phyloP scores from a whole-genome alignment of 92 coral and sea anemone species.

The Parazoanthus swiftii region DNA sequence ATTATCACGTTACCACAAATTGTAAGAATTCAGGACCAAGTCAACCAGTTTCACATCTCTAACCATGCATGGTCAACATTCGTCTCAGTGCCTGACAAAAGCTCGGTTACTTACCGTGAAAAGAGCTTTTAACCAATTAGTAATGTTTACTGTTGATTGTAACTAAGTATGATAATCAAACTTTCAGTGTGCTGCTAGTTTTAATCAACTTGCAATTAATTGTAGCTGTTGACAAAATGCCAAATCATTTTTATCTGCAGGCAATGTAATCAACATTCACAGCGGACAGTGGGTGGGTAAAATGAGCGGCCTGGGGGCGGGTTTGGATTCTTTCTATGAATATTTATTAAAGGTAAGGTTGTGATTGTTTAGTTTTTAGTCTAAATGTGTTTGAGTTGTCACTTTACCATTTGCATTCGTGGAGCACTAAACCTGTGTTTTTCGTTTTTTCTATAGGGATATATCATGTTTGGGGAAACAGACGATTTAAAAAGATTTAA shows the following conservation, averaged over 20 bases:
- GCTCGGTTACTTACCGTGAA: no score
- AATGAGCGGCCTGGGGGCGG: conserved; percentile 99
- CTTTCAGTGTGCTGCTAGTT: no score
- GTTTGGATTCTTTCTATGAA: conserved; percentile 94
- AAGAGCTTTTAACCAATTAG: no score
- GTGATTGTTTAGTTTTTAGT: neutral
- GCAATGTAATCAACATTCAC: conserved; percentile 80
- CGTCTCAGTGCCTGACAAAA: no score
- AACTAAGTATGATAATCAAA: no score
- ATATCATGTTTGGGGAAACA: conserved; percentile 92
- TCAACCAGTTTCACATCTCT: no score
- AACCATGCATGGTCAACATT: no score
- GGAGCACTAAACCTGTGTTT: neutral
- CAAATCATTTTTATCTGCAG: conserved; percentile 29
- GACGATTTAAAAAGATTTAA: conserved; percentile 88
- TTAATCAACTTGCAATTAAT: no score
- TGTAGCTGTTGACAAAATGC: neutral
- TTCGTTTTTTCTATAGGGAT: conserved; percentile 62
- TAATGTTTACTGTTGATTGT: no score
- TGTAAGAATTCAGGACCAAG: no score
- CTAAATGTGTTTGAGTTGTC: neutral
- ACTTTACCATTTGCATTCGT: neutral
- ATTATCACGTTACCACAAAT: no score
- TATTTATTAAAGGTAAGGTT: conserved; percentile 85
- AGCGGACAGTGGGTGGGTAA: conserved; percentile 86